A percentile compares a stretch with the other conserved stretches of the same genome.
phyloP scores from a whole-genome alignment of 2,888 invertebrate genomes.

The Drymonia ruficornis region DNA sequence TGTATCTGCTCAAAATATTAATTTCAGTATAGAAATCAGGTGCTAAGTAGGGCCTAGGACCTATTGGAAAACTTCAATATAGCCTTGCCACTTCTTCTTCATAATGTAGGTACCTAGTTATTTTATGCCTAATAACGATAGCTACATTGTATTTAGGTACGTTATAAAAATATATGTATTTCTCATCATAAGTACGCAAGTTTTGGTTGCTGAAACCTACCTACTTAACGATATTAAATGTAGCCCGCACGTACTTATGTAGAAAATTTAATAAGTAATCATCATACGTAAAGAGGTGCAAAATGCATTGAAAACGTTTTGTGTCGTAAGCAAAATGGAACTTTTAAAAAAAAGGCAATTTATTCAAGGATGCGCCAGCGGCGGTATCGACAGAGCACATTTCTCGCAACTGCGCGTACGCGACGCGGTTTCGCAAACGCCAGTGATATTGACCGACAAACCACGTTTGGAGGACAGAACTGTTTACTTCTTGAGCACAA shows the following conservation, averaged over 20 bases:
- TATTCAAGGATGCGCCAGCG: constrained; percentile 40
- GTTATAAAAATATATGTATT: too few relatives aligned
- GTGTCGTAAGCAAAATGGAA: background rate
- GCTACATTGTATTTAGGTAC: too few relatives aligned
- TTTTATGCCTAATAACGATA: too few relatives aligned
- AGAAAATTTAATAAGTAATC: background rate
- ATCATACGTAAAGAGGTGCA: background rate
- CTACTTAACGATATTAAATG: background rate
- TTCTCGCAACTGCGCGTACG: constrained; percentile 48
- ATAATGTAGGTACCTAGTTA: too few relatives aligned
- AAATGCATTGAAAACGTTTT: background rate
- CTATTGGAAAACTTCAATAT: too few relatives aligned
- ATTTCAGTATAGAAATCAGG: background rate
- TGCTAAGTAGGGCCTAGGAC: background rate
- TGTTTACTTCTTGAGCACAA: constrained; percentile 51
- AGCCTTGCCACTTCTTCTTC: too few relatives aligned
- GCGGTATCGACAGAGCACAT: constrained; percentile 33
- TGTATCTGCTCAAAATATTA: background rate
- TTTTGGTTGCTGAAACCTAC: background rate
- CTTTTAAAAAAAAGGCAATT: constrained; percentile 1
- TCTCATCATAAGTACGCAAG: background rate
- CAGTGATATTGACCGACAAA: constrained; percentile 72
- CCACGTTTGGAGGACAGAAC: constrained; percentile 61
- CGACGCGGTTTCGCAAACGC: constrained; percentile 58
- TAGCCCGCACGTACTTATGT: background rate